phyloP scores from a whole-genome alignment of 35 echinoderm and acorn worm species.

The Diadema setosum region DNA sequence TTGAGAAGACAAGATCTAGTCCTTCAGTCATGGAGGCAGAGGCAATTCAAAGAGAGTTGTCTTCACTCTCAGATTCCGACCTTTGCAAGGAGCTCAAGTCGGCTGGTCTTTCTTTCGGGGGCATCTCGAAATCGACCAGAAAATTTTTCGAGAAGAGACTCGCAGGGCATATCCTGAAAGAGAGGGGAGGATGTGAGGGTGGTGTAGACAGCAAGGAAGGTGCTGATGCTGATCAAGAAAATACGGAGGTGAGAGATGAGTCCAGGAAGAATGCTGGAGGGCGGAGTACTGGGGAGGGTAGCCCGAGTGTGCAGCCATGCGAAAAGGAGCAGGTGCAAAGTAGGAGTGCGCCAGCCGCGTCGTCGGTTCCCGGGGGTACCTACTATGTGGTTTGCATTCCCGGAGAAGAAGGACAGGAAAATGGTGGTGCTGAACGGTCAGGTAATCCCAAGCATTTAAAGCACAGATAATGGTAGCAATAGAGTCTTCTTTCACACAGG shows the following conservation, averaged over 20 bases:
- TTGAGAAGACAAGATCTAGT: too few relatives aligned
- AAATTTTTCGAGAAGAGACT: constrained; percentile 72
- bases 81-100: constrained; percentile 44
- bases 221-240: neutral
- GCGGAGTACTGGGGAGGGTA: too few relatives aligned
- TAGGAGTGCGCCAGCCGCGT: too few relatives aligned
- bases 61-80: constrained; percentile 20
- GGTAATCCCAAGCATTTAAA: too few relatives aligned
- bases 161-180: constrained; percentile 35
- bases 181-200: neutral
- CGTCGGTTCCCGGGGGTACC: neutral
- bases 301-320: too few relatives aligned
- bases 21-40: too few relatives aligned
- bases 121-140: constrained; percentile 69
- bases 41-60: neutral
- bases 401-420: neutral
- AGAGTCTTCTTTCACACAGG: too few relatives aligned
- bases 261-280: too few relatives aligned
- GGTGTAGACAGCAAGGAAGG: too few relatives aligned
- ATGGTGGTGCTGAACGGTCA: too few relatives aligned
- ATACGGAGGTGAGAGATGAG: neutral
- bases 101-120: constrained; percentile 44
- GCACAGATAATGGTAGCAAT: too few relatives aligned
- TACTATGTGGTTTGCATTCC: constrained; percentile 62
- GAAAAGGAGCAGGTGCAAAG: too few relatives aligned